Evolutionary conservation across 2,888 invertebrate genomes (phyloP).

Genomic region (Plebejus melissa): DNA sequence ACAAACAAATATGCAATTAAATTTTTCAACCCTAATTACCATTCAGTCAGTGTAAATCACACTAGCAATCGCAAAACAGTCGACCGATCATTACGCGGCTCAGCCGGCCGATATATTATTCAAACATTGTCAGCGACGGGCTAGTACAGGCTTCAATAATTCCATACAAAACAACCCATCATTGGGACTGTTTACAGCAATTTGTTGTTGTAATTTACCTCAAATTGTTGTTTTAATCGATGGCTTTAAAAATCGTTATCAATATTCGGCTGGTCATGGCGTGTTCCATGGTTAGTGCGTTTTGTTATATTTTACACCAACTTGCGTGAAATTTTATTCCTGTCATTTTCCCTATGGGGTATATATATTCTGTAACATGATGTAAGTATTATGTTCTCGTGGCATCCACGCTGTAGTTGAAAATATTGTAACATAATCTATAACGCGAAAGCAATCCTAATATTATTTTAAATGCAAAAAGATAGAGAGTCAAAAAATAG

Average conservation of each 20-base stretch:
- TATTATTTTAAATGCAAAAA: neutral
- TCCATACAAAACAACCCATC: conserved; percentile 38
- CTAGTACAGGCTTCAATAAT: conserved; percentile 39
- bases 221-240: conserved; percentile 17
- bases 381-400: neutral
- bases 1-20: conserved; percentile 18
- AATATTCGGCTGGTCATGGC: neutral
- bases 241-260: conserved; percentile 18
- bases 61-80: conserved; percentile 33
- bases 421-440: neutral
- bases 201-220: conserved; percentile 30
- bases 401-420: neutral
- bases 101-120: conserved; percentile 37
- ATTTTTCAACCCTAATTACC: conserved; percentile 26
- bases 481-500: neutral
- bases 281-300: conserved; percentile 10
- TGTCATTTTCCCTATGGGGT: neutral
- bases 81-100: conserved; percentile 32
- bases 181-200: conserved; percentile 32
- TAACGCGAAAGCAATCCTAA: too few relatives aligned
- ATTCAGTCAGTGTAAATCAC: conserved; percentile 28
- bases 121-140: conserved; percentile 36
- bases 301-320: conserved; percentile 2
- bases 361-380: neutral
- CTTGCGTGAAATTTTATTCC: neutral